Evolutionary conservation across 2,797 vertebrate genomes (phyloP).

Genomic region (Notolepis coatsorum): DNA sequence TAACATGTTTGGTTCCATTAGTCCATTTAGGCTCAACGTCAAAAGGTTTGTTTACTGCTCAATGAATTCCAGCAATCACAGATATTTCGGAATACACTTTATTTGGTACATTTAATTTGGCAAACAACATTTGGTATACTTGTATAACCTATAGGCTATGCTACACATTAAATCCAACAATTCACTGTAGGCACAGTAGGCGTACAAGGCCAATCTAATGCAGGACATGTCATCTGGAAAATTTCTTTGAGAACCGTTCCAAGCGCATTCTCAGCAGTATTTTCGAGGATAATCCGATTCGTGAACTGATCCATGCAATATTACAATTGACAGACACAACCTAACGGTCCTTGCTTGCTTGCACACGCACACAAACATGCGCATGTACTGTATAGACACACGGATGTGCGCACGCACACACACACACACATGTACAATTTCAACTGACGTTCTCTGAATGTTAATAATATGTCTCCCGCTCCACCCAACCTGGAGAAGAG

Average conservation of each 20-base stretch:
- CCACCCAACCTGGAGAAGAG: conserved; percentile 83
- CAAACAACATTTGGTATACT: conserved; percentile 29
- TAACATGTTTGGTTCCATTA: too few species aligned
- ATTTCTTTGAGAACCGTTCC: conserved; percentile 49
- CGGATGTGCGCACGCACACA: not conserved
- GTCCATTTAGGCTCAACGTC: too few species aligned
- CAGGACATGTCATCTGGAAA: conserved; percentile 53
- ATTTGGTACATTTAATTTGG: conserved; percentile 53
- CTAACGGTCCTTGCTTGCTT: too few species aligned
- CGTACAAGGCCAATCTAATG: conserved; percentile 32
- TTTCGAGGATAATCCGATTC: conserved; percentile 70
- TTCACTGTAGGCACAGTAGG: conserved; percentile 50
- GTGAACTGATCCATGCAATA: conserved; percentile 74
- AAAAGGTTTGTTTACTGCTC: too few species aligned
- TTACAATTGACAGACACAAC: conserved; percentile 57
- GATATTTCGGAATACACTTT: conserved; percentile 51
- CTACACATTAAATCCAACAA: conserved; percentile 40
- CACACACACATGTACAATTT: conserved; percentile 24
- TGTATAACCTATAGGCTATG: conserved; percentile 22
- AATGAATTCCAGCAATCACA: too few species aligned
- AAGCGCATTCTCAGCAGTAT: conserved; percentile 66
- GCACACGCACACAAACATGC: not conserved
- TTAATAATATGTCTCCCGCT: conserved; percentile 86
- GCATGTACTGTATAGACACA: too few species aligned
- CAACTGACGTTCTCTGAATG: conserved; percentile 65